Evolutionary conservation across 2,888 invertebrate genomes (phyloP).

Genomic region (Orthonychiurus folsomi): DNA sequence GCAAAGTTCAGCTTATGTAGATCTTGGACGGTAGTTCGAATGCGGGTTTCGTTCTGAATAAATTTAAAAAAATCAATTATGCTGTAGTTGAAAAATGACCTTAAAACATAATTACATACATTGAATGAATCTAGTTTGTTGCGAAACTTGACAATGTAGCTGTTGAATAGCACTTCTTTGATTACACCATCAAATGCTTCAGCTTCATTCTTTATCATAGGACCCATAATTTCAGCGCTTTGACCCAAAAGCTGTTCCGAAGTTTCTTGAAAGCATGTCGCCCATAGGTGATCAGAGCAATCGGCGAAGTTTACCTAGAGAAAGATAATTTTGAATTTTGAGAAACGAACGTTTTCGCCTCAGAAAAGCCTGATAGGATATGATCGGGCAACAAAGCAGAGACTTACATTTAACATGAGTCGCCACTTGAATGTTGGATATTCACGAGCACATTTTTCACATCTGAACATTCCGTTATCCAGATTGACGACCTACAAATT

Average conservation of each 20-base stretch:
- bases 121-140: slow-evolving; percentile 86
- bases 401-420: slow-evolving; percentile 65
- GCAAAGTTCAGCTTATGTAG: slow-evolving; percentile 65
- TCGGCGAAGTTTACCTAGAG: slow-evolving; percentile 75
- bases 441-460: slow-evolving; percentile 87
- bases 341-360: neutral
- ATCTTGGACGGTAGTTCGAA: slow-evolving; percentile 64
- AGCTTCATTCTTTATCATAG: slow-evolving; percentile 51
- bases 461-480: slow-evolving; percentile 77
- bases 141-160: slow-evolving; percentile 71
- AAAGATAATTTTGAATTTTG: slow-evolving; percentile 14
- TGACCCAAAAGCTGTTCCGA: slow-evolving; percentile 68
- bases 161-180: slow-evolving; percentile 65
- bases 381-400: no score
- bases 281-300: slow-evolving; percentile 77
- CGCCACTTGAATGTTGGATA: slow-evolving; percentile 79
- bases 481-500: slow-evolving; percentile 60
- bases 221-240: slow-evolving; percentile 67
- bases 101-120: slow-evolving; percentile 51
- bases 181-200: slow-evolving; percentile 60
- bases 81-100: no score
- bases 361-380: neutral
- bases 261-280: slow-evolving; percentile 77
- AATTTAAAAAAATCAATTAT: slow-evolving; percentile 16
- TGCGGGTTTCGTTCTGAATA: slow-evolving; percentile 64